Percentiles rank a stretch among this genome's conserved stretches.
phyloP scores from a whole-genome alignment of 2,113 vertebrate genomes.

The Microtus montanus region DNA sequence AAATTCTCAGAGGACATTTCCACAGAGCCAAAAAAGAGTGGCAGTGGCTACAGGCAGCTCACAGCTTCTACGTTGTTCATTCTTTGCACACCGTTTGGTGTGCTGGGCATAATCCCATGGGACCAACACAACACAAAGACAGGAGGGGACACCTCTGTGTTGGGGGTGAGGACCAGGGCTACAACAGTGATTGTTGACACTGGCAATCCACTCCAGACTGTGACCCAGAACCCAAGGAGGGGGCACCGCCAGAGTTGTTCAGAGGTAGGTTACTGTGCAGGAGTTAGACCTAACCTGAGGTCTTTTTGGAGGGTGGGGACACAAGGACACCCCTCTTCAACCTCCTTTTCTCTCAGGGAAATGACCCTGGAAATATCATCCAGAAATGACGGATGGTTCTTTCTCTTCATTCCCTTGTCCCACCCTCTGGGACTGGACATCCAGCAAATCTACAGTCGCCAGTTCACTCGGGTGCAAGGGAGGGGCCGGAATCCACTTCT shows the following conservation, averaged over 20 bases:
- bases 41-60: background rate
- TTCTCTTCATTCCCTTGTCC: background rate
- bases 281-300: background rate
- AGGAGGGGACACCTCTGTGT: no score
- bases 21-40: background rate
- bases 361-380: background rate
- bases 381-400: background rate
- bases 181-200: background rate
- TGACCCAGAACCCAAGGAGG: background rate
- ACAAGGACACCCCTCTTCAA: background rate
- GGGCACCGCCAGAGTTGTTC: background rate
- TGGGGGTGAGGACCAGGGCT: background rate
- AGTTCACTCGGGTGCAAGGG: background rate
- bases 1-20: background rate
- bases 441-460: background rate
- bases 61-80: no score
- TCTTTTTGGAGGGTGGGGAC: no score
- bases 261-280: background rate
- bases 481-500: background rate
- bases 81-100: background rate
- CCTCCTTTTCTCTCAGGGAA: background rate
- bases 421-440: background rate
- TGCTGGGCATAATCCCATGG: background rate
- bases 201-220: background rate
- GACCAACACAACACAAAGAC: background rate